A percentile compares a stretch with the other conserved stretches of the same genome.
phyloP scores from a whole-genome alignment of 2,888 invertebrate genomes.

The Augochlorella aurata region DNA sequence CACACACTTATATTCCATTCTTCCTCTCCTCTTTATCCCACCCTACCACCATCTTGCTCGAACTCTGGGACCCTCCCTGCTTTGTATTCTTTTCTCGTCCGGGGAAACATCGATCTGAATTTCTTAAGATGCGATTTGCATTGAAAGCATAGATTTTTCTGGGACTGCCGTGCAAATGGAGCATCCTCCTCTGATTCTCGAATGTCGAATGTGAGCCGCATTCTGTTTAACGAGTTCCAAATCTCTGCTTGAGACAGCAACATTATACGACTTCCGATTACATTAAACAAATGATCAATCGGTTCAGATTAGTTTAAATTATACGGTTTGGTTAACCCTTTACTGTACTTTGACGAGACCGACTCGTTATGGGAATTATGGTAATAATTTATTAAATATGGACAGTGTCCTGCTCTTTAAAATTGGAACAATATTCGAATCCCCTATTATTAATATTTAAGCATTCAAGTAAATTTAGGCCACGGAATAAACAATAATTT shows the following conservation, averaged over 20 bases:
- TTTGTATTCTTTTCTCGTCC: conserved; percentile 35
- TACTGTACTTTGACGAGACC: too few species aligned
- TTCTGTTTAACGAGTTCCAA: conserved; percentile 6
- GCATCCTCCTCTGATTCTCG: conserved; percentile 21
- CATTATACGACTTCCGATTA: background rate
- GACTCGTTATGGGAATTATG: too few species aligned
- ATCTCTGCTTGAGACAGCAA: background rate
- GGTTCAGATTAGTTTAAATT: background rate
- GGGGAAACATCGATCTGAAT: conserved; percentile 67
- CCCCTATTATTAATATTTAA: too few species aligned
- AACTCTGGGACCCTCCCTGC: conserved; percentile 13
- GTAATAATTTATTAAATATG: too few species aligned
- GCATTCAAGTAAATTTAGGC: too few species aligned
- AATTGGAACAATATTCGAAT: too few species aligned
- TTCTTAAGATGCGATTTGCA: conserved; percentile 62
- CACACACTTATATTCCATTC: conserved; percentile 56
- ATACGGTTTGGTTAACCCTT: background rate
- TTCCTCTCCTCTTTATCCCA: conserved; percentile 19
- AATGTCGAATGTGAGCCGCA: conserved; percentile 8
- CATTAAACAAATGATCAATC: background rate
- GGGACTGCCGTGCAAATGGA: conserved; percentile 12
- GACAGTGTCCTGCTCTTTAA: too few species aligned
- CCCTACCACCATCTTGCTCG: background rate
- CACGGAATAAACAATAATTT: too few species aligned
- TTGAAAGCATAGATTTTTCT: conserved; percentile 39